These are phyloP conservation scores for Diadema setosum DNA, from an alignment of 35 echinoderm and acorn worm genomes.

Conservation along the genomic window DNA sequence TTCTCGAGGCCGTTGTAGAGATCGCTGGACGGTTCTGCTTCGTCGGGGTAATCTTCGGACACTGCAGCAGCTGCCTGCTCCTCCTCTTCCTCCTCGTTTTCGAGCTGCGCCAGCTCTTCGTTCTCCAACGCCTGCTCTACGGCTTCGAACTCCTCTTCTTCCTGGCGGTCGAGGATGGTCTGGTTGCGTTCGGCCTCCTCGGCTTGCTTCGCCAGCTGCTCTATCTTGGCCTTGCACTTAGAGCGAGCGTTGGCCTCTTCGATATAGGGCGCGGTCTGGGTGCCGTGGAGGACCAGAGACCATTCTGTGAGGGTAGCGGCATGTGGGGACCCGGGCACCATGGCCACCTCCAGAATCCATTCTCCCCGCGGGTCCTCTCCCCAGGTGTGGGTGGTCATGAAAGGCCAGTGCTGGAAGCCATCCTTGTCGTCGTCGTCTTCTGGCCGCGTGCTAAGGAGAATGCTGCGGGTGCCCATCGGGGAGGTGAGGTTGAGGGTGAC, in stretches of 20 bases:
- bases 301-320: conserved; percentile 77
- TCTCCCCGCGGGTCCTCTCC: conserved; percentile 89
- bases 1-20: background rate
- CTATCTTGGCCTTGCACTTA: conserved; percentile 35
- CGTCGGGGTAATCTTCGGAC: background rate
- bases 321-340: conserved; percentile 48
- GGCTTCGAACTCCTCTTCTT: background rate
- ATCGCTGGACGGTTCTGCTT: background rate
- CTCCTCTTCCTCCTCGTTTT: background rate
- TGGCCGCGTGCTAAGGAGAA: conserved; percentile 73
- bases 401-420: conserved; percentile 96
- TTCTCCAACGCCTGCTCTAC: background rate
- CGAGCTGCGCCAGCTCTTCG: background rate
- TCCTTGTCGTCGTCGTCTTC: conserved; percentile 79
- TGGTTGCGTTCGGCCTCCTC: conserved; percentile 3
- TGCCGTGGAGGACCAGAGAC: conserved; percentile 93
- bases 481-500: conserved; percentile 89
- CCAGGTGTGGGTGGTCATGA: conserved; percentile 99
- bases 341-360: conserved; percentile 88
- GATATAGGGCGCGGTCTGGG: conserved; percentile 79
- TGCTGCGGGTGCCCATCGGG: conserved; percentile 88
- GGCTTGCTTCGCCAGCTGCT: conserved; percentile 27
- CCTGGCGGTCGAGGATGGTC: background rate
- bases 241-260: conserved; percentile 70
- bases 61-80: background rate